Base-by-base conservation (phyloP, 1,140 invertebrate species). In the Portunus trituberculatus region DNA sequence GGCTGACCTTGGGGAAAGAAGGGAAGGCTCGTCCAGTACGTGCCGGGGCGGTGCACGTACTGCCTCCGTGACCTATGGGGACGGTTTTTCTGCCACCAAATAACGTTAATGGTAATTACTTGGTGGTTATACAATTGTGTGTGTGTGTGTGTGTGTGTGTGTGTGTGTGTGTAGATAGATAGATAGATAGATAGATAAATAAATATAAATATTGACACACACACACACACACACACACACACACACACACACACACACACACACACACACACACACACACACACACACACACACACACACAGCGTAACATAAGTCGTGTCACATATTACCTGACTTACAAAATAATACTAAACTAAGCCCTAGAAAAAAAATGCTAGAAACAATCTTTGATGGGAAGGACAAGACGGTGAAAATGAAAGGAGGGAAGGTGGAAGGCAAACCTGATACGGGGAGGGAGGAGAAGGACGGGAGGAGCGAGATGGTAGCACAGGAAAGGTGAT, bases 131-230 rank as follows among this genome's bases (percentile, higher is more conserved):
- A n/a, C n/a, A n/a, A n/a, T n/a, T 39, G 39, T 2, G 39, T 2
- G 39, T 39, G 6, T 39, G 6, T 39, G 6, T 16, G 46, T 91
- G 52, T 28, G n/a, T 39, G 39, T 2, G 39, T 2, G 39, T 39
- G 6, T 39, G 6, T 39, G 6, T 16, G 46, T 91, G 52, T 28
- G n/a, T 91, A 91, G 4, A 91, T 91, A 91, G n/a, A 91, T 91
- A 91, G n/a, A 91, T 91, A 48, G n/a, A 91, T 48, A 48, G n/a
- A 91, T 91, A 48, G n/a, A 91, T 46, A 91, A 52, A 48, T 91
- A 91, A 52, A 89, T 89, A 89, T 89, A 89, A 32, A 89, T 89
- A 89, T 89, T 32, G 31, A 89, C 39, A 32, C 39, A 89, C 39
- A 32, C 39, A 89, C 39, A 32, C 39, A 89, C 39, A 89, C 39